phyloP scores from a whole-genome alignment of 1,140 invertebrate species.

The Sycophila sp. region DNA sequence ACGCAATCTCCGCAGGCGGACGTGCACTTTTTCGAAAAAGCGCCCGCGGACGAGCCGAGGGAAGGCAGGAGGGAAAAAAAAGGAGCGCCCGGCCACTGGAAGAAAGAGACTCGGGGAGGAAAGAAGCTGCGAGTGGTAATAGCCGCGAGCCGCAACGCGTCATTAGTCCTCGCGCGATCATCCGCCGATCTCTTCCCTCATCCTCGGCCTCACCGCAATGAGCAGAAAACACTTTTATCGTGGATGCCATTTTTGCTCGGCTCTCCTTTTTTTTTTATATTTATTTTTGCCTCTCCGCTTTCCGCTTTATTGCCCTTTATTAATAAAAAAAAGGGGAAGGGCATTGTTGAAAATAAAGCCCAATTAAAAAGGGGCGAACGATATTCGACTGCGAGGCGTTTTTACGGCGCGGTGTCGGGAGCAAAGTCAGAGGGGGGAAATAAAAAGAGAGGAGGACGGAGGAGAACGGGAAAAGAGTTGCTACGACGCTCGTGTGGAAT shows the following conservation, averaged over 20 bases:
- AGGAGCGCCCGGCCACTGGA: neutral
- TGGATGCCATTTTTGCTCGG: neutral
- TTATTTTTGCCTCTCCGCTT: slow-evolving; percentile 6
- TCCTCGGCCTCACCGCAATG: neutral
- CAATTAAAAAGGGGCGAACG: too few relatives aligned
- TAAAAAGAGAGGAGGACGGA: neutral
- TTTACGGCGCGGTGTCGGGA: too few relatives aligned
- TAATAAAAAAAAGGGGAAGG: too few relatives aligned
- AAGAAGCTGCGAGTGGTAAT: neutral
- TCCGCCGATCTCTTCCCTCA: neutral
- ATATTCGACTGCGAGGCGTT: too few relatives aligned
- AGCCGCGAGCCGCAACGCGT: slow-evolving; percentile 3
- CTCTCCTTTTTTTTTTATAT: neutral
- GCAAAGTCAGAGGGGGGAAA: too few relatives aligned
- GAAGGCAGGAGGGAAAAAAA: neutral
- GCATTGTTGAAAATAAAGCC: too few relatives aligned
- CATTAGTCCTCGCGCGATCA: neutral
- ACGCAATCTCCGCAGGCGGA: too few relatives aligned
- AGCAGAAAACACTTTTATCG: neutral
- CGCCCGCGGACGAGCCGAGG: too few relatives aligned
- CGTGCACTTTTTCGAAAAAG: neutral
- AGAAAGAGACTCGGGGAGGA: neutral
- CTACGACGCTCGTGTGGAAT: neutral
- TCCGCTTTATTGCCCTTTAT: too few relatives aligned
- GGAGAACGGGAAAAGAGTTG: neutral